Base-by-base conservation (phyloP, 2,113 vertebrate species). In the Lipotes vexillifer region DNA sequence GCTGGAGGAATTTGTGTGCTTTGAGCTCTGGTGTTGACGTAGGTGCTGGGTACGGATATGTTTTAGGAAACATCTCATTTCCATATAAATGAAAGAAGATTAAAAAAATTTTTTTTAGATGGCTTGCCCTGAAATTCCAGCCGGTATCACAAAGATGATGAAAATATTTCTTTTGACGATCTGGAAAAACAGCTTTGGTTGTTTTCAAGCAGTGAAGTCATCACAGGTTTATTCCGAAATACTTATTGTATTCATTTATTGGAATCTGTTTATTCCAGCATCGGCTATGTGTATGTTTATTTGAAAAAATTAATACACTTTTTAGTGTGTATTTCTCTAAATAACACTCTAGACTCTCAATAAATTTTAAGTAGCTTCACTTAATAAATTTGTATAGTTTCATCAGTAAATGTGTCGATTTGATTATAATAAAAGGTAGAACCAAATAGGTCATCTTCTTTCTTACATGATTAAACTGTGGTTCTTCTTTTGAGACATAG, bases 51-150 rank as follows among this genome's bases (percentile, higher is more conserved):
- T 97, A 97, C 78, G 90, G 85, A 97, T 78, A 84, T 90, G 14
- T 96, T 98, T 98, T 97, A 94, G 94, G 97, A 98, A 98, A 96
- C 89, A 80, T 97, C 97, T 98, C 69, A 96, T 98, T 98, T 98
- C 92, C 96, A 97, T 82, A 72, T 97, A 98, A 98, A 98, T 97
- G 78, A 96, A 95, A 74, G 90, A 97, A 87, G 90, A 96, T 96
- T 49, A 93, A 80, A 84, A 85, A 93, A 69, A 84, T 95, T 55
- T 97, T n/a, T 52, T 21, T 75, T 97, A 96, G 72, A 96, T 41
- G 38, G 25, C 82, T 96, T 96, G 68, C 80, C 65, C 94, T 96
- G 93, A 69, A 63, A 88, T 97, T 98, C 95, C 91, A 97, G 93
- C 95, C 97, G 93, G 33, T 92, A 88, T 97, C 93, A 84, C 38